phyloP scores from a whole-genome alignment of 2,888 invertebrate genomes.

The Yponomeuta cagnagella region DNA sequence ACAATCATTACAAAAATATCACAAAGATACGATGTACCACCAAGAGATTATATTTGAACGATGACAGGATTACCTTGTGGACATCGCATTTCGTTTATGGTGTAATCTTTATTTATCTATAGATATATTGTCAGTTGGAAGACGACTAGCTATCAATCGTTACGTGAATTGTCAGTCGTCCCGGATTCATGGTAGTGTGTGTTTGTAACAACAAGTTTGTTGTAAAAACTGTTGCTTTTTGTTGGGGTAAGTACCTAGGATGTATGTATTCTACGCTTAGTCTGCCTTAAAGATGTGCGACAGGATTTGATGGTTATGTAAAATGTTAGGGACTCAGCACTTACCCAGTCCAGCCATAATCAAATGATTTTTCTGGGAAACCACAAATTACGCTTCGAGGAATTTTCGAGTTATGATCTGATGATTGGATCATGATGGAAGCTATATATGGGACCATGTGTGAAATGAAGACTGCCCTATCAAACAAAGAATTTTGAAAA shows the following conservation, averaged over 20 bases:
- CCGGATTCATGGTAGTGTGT: neutral
- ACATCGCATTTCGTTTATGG: neutral
- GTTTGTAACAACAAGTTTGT: neutral
- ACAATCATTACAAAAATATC: neutral
- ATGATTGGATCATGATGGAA: no score
- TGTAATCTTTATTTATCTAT: neutral
- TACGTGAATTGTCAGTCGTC: neutral
- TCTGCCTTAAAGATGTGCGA: no score
- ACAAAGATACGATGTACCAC: neutral
- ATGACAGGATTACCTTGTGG: neutral
- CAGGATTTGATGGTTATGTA: no score
- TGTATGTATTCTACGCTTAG: no score
- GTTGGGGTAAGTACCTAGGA: neutral
- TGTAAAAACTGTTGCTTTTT: neutral
- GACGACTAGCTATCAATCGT: neutral
- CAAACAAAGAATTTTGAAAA: no score
- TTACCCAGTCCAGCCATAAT: no score
- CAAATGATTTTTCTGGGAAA: no score
- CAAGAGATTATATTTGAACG: neutral
- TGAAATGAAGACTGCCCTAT: no score
- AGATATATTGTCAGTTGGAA: neutral
- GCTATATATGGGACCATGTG: no score
- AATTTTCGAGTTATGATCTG: no score
- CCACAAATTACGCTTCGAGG: no score
- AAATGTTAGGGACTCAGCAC: no score